Percentiles rank a stretch among this genome's conserved stretches.
Evolutionary conservation across 2,888 invertebrate genomes (phyloP).

Genomic region (Troides oblongomaculatus): DNA sequence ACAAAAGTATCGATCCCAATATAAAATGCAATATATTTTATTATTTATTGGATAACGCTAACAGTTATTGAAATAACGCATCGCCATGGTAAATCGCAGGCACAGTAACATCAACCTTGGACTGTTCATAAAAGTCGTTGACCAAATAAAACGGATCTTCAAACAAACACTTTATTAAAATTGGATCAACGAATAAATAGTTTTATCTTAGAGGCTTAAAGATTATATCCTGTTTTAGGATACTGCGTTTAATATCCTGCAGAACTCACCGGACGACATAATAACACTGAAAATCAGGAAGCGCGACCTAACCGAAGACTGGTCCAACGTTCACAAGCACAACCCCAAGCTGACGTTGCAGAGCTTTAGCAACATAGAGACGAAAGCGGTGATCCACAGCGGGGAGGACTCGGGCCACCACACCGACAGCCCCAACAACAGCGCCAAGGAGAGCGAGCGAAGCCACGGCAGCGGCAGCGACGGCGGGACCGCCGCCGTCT

Average conservation of each 20-base stretch:
- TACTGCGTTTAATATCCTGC: constrained; percentile 82
- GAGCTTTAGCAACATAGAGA: constrained; percentile 74
- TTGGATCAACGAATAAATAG: too few species aligned
- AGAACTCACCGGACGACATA: constrained; percentile 81
- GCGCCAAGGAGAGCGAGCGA: constrained; percentile 69
- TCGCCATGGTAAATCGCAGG: too few species aligned
- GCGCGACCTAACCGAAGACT: constrained; percentile 68
- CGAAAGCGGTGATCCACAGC: constrained; percentile 68
- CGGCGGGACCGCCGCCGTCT: constrained; percentile 61
- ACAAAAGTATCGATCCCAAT: too few species aligned
- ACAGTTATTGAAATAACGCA: too few species aligned
- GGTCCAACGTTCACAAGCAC: constrained; percentile 65
- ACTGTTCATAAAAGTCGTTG: too few species aligned
- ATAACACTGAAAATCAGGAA: constrained; percentile 75
- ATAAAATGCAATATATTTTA: too few species aligned
- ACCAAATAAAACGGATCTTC: neutral
- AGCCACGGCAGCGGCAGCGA: constrained; percentile 64
- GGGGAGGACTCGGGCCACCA: constrained; percentile 73
- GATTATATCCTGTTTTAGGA: constrained; percentile 50
- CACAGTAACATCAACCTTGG: too few species aligned
- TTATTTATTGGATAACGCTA: too few species aligned
- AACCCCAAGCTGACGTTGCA: constrained; percentile 67
- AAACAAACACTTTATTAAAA: neutral
- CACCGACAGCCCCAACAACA: constrained; percentile 72
- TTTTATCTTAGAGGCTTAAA: too few species aligned